A percentile compares a stretch with the other conserved stretches of the same genome.
phyloP scores from a whole-genome alignment of 1,140 invertebrate genomes.

The Lethocerus indicus region DNA sequence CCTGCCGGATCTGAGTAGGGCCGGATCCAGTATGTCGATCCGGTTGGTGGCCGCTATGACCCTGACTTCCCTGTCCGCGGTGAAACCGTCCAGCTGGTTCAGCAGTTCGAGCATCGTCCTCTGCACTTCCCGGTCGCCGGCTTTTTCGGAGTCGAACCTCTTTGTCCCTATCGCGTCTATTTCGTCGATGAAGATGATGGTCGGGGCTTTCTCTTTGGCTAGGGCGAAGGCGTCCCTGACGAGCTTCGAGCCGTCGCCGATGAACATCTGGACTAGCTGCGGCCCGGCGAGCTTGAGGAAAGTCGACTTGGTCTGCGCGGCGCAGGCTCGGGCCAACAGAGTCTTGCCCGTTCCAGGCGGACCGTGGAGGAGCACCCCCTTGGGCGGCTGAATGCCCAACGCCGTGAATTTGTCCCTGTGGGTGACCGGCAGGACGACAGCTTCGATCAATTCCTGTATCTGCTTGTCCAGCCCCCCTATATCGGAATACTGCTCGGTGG shows the following conservation, averaged over 20 bases:
- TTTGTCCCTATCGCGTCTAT: constrained; percentile 18
- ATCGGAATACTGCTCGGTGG: constrained; percentile 97
- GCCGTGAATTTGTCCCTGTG: constrained; percentile 97
- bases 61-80: constrained; percentile 26
- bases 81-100: constrained; percentile 20
- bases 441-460: constrained; percentile 87
- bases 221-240: constrained; percentile 18
- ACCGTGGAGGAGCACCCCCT: constrained; percentile 74
- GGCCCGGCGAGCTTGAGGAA: constrained; percentile 92
- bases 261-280: constrained; percentile 97
- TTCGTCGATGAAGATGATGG: constrained; percentile 18
- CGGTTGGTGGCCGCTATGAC: constrained; percentile 43
- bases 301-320: constrained; percentile 95
- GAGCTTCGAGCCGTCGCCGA: constrained; percentile 93
- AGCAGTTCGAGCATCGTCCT: constrained; percentile 21
- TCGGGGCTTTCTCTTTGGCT: constrained; percentile 13
- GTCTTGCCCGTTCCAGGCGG: constrained; percentile 89
- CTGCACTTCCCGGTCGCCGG: constrained; percentile 16
- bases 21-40: constrained; percentile 38
- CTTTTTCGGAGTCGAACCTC: constrained; percentile 10
- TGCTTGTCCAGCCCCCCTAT: constrained; percentile 98
- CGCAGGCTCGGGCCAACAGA: constrained; percentile 83
- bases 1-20: constrained; percentile 35
- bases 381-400: constrained; percentile 94
- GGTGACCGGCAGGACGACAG: constrained; percentile 96